Conservation (phyloP, 2,113 vertebrate species). For the Typhlomys cinereus region DNA sequence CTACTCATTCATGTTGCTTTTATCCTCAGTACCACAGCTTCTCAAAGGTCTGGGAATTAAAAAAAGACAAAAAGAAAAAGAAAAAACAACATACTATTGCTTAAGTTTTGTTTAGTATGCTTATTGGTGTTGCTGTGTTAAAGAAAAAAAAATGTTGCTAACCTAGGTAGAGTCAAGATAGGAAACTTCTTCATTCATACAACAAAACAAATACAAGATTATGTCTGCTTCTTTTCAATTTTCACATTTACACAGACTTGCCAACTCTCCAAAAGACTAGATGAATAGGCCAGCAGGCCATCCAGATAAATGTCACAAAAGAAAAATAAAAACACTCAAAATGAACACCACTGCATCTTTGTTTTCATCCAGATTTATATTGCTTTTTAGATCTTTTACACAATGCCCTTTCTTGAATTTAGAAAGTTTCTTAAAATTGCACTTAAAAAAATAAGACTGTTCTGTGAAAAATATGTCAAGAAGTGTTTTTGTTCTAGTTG, state of each 20-base stretch:
- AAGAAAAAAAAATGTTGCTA: background rate
- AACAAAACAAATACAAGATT: background rate
- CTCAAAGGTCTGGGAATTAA: background rate
- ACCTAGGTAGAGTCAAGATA: background rate
- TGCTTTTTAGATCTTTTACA: constrained; percentile 34
- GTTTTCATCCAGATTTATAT: constrained; percentile 10
- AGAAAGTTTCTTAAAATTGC: constrained; percentile 44
- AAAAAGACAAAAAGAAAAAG: constrained; percentile 21
- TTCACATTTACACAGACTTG: constrained; percentile 35
- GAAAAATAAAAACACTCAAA: constrained; percentile 1
- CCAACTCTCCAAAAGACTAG: background rate
- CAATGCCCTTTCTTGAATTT: constrained; percentile 8
- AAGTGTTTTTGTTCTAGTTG: background rate
- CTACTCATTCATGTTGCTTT: background rate
- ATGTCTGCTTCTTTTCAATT: constrained; percentile 42
- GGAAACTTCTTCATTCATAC: background rate
- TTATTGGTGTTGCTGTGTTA: background rate
- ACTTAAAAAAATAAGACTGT: background rate
- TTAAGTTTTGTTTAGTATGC: background rate
- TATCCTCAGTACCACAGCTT: background rate
- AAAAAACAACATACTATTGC: background rate
- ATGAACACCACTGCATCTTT: background rate
- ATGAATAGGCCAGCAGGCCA: background rate
- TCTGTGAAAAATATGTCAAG: constrained; percentile 45
- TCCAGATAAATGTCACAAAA: constrained; percentile 48